Percentiles rank a stretch among this genome's conserved stretches.
Evolutionary conservation across 92 coral and sea anemone species (phyloP).

Genomic region (Palythoa caribaeorum): DNA sequence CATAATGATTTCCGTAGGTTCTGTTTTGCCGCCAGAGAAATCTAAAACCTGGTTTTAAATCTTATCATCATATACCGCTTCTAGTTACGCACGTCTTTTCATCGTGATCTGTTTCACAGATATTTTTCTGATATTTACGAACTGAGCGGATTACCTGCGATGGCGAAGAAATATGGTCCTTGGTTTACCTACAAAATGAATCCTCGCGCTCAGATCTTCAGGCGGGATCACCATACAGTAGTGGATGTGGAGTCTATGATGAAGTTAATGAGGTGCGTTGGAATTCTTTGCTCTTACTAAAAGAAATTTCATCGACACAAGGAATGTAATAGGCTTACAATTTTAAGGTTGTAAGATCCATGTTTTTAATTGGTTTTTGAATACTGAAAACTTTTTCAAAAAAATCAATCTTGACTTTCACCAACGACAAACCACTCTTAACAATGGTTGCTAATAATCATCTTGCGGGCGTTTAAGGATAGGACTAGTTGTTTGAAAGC

Average conservation of each 20-base stretch:
- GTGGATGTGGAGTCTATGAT: slow-evolving; percentile 53
- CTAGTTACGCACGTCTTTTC: neutral
- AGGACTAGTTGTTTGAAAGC: too few species aligned
- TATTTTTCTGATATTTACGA: slow-evolving; percentile 47
- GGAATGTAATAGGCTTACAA: too few species aligned
- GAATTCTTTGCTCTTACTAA: too few species aligned
- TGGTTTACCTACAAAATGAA: slow-evolving; percentile 46
- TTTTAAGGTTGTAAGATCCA: too few species aligned
- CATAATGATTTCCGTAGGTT: too few species aligned
- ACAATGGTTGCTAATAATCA: too few species aligned
- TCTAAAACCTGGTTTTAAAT: neutral
- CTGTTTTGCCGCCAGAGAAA: too few species aligned
- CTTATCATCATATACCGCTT: neutral
- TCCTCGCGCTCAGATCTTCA: slow-evolving; percentile 58
- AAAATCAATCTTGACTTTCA: too few species aligned
- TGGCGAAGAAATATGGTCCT: slow-evolving; percentile 60
- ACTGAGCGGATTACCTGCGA: slow-evolving; percentile 40
- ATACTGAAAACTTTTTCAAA: too few species aligned
- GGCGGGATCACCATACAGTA: slow-evolving; percentile 57
- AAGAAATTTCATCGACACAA: neutral
- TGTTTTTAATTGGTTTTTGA: too few species aligned
- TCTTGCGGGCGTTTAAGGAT: too few species aligned
- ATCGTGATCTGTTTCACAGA: neutral
- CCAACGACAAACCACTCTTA: too few species aligned
- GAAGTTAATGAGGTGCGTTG: slow-evolving; percentile 55